phyloP scores from a whole-genome alignment of 2,888 invertebrate genomes.

The Campopleginae sp. region DNA sequence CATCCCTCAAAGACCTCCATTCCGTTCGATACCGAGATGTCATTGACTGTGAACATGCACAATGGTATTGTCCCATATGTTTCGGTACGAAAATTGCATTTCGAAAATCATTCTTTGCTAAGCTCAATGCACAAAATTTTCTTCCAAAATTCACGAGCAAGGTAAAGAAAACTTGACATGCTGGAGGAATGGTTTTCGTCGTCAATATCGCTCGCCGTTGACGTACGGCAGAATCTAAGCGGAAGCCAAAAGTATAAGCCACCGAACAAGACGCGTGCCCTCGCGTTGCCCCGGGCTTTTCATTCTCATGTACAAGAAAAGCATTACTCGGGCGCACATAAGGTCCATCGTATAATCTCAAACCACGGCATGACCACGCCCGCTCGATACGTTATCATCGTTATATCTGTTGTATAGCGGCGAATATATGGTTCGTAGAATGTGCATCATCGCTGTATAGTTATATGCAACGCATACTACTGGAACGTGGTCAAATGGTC shows the following conservation, averaged over 20 bases:
- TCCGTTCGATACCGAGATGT: slow-evolving; percentile 42
- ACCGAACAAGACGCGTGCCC: slow-evolving; percentile 59
- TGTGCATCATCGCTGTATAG: slow-evolving; percentile 19
- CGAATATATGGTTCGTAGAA: slow-evolving; percentile 25
- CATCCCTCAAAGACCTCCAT: slow-evolving; percentile 41
- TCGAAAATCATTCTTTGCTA: background rate
- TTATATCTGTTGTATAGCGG: slow-evolving; percentile 61
- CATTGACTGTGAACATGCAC: slow-evolving; percentile 14
- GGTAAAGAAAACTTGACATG: background rate
- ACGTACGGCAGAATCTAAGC: slow-evolving; percentile 30
- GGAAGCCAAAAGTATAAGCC: slow-evolving; percentile 30
- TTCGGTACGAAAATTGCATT: background rate
- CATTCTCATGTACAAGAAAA: slow-evolving; percentile 65
- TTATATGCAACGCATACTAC: slow-evolving; percentile 25
- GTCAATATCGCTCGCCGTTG: slow-evolving; percentile 53
- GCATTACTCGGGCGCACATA: slow-evolving; percentile 64
- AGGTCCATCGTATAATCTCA: slow-evolving; percentile 66
- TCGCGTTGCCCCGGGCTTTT: slow-evolving; percentile 53
- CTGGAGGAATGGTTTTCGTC: slow-evolving; percentile 30
- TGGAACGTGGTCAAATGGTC: slow-evolving; percentile 39
- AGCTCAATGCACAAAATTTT: background rate
- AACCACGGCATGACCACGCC: slow-evolving; percentile 65
- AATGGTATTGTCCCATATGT: background rate
- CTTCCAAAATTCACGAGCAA: background rate
- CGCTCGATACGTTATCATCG: slow-evolving; percentile 66